Conservation (phyloP, 1,140 invertebrate species). For the Drosophila mojavensis region DNA sequence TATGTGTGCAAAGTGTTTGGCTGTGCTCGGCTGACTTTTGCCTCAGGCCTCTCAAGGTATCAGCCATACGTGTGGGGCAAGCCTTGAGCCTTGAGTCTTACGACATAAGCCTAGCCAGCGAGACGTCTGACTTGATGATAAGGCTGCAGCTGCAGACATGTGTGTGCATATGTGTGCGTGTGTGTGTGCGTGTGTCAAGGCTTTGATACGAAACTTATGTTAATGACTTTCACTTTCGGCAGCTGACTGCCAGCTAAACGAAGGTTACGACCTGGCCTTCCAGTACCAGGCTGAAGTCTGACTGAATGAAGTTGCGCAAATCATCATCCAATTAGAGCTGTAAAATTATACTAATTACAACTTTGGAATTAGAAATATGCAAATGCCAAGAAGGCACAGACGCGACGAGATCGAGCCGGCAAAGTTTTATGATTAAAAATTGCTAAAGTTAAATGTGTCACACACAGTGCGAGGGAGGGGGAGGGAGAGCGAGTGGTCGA, state of each 20-base stretch:
- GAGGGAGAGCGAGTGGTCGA: conserved; percentile 1
- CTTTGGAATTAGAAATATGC: conserved; percentile 83
- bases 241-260: conserved; percentile 24
- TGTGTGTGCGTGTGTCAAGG: conserved; percentile 20
- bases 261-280: conserved; percentile 61
- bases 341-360: conserved; percentile 83
- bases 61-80: background rate
- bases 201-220: conserved; percentile 61
- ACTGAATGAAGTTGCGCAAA: conserved; percentile 72
- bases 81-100: conserved; percentile 17
- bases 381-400: conserved; percentile 48
- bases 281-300: conserved; percentile 7
- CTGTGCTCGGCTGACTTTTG: background rate
- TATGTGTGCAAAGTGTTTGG: background rate
- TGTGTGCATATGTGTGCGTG: conserved; percentile 11
- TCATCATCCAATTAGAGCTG: conserved; percentile 80
- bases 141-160: background rate
- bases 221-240: conserved; percentile 66
- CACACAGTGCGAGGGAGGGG: conserved; percentile 6
- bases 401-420: conserved; percentile 26
- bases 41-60: conserved; percentile 14
- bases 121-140: conserved; percentile 35
- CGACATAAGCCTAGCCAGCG: conserved; percentile 14
- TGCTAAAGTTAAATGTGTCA: conserved; percentile 55
- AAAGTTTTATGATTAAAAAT: conserved; percentile 78